Base-by-base conservation (phyloP, 2,113 vertebrate genomes). In the Natator depressus region DNA sequence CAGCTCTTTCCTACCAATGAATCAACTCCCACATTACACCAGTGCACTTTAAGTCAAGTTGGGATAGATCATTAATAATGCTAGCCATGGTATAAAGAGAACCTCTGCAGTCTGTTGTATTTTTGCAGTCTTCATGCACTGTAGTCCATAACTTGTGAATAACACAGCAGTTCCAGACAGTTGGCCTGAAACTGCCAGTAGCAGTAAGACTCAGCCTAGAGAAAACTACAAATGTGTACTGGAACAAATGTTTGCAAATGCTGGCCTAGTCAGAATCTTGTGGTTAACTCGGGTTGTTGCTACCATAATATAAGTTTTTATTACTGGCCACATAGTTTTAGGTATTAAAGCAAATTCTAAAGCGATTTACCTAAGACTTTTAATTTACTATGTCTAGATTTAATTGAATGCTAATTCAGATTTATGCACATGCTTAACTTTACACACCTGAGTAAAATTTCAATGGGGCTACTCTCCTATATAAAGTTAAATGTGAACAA, bases 81-180 rank as follows among this genome's bases (percentile, higher is more conserved):
- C 5, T 47, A 10, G 3, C 6, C 82, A 31, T 85, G 4, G 1
- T 80, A 80, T 85, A 82, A 87, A 85, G 59, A 75, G 14, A 55
- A 2, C 5, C 29, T 80, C 59, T 2, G 4, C n/a, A 27, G 10
- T 49, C n/a, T 42, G 35, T 29, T 49, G 47, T 53, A 2, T 42
- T 89, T 80, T 42, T 76, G 14, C 54, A 80, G 22, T 78, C 12
- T 78, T 78, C 91, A 27, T 84, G 19, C 42, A 42, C 29, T 29
- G 22, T 13, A 2, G 16, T 1, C 0, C 38, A 22, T 65, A 81
- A 11, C 31, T 87, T 81, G 1, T 76, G 25, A 54, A 13, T 86
- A 86, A 78, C 88, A 50, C 24, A 11, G 0, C 1, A 0, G 2
- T 82, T 31, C 12, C 47, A 35, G 20, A 42, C 69, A 75, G 24